Evolutionary conservation across 2,797 vertebrate species (phyloP).

Genomic region (Sebastes aleutianus): DNA sequence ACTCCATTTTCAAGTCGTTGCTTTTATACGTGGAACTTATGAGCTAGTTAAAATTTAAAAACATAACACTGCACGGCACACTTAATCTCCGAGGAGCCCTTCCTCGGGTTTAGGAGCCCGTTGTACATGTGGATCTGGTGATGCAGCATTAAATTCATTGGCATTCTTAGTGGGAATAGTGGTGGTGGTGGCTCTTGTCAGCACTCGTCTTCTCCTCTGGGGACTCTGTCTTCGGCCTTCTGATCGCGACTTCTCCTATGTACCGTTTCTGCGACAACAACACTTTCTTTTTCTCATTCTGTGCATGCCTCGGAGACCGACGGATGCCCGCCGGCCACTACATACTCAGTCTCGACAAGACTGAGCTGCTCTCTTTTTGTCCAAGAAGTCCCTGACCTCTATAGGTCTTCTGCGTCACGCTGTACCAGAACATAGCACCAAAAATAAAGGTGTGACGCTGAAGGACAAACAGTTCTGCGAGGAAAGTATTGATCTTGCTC

Average conservation of each 20-base stretch:
- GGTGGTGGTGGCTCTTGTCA: slow-evolving; percentile 25
- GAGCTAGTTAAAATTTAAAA: background rate
- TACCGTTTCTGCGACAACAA: slow-evolving; percentile 15
- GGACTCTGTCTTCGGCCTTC: slow-evolving; percentile 19
- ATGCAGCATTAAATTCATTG: slow-evolving; percentile 30
- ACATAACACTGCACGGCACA: background rate
- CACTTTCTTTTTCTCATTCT: slow-evolving; percentile 11
- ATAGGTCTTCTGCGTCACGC: background rate
- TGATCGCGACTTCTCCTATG: slow-evolving; percentile 1
- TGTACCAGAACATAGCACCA: background rate
- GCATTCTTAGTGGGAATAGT: slow-evolving; percentile 8
- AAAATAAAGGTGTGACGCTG: background rate
- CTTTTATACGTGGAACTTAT: background rate
- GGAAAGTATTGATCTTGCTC: background rate
- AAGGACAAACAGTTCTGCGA: background rate
- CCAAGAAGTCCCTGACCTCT: background rate
- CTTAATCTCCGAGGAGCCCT: slow-evolving; percentile 1
- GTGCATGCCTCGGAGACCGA: slow-evolving; percentile 11
- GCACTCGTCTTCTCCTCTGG: slow-evolving; percentile 3
- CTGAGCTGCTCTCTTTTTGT: background rate
- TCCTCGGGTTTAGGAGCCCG: background rate
- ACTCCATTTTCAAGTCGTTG: background rate
- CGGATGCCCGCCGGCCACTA: background rate
- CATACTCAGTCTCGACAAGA: background rate
- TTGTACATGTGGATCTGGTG: slow-evolving; percentile 4